These are phyloP conservation scores for Chaenodraco wilsoni DNA, from an alignment of 2,797 vertebrate species.

Conservation along the genomic window DNA sequence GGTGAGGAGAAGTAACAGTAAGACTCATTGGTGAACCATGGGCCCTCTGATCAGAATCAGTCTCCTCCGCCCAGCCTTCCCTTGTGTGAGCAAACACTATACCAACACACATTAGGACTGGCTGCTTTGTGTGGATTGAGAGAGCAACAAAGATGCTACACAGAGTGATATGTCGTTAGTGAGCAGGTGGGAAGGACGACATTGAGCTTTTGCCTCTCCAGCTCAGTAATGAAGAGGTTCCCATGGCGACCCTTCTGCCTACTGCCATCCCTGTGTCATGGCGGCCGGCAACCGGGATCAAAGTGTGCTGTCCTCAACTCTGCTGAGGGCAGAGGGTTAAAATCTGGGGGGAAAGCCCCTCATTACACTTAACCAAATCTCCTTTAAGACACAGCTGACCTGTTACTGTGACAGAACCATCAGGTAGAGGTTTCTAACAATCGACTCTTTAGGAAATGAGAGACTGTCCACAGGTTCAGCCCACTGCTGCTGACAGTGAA, in stretches of 20 bases:
- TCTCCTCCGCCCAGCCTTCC: conserved; percentile 44
- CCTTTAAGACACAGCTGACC: conserved; percentile 42
- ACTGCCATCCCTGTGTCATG: conserved; percentile 42
- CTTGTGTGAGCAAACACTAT: conserved; percentile 73
- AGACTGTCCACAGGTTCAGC: neutral
- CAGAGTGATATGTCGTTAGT: conserved; percentile 81
- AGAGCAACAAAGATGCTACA: conserved; percentile 78
- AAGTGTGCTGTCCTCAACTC: conserved; percentile 49
- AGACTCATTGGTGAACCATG: conserved; percentile 62
- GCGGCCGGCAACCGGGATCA: conserved; percentile 47
- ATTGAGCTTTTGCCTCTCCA: conserved; percentile 70
- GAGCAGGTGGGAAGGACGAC: conserved; percentile 74
- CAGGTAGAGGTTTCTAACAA: conserved; percentile 6
- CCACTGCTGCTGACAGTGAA: neutral
- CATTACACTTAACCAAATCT: conserved; percentile 65
- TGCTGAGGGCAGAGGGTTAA: conserved; percentile 72
- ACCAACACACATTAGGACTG: conserved; percentile 78
- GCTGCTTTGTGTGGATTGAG: conserved; percentile 77
- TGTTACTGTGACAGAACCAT: conserved; percentile 1
- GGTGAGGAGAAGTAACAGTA: conserved; percentile 25
- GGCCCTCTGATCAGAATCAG: conserved; percentile 38
- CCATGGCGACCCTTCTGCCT: conserved; percentile 69
- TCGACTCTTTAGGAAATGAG: neutral
- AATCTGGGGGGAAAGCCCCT: conserved; percentile 55
- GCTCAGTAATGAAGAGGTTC: conserved; percentile 76